Conservation (phyloP, 2,888 invertebrate genomes). For the Ochlodes sylvanus region DNA sequence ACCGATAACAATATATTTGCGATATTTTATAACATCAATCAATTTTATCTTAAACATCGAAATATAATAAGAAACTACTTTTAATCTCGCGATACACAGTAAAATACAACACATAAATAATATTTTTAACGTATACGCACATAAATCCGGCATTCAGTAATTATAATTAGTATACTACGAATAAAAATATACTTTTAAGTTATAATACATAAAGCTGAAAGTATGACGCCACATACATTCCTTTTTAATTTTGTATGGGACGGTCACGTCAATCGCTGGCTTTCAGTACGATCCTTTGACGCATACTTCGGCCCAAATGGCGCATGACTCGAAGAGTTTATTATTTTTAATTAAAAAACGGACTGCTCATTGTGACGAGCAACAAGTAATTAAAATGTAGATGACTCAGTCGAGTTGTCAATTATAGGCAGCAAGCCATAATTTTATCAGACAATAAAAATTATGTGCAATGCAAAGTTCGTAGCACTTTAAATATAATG, state of each 20-base stretch:
- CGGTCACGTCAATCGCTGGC: conserved; percentile 4
- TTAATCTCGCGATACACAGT: conserved; percentile 20
- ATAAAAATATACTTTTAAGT: conserved; percentile 13
- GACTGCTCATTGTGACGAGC: conserved; percentile 10
- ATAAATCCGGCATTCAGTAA: conserved; percentile 5
- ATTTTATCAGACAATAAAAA: conserved; percentile 23
- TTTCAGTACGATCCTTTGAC: not conserved
- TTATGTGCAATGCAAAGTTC: conserved; percentile 15
- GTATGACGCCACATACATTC: conserved; percentile 14
- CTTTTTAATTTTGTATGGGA: not conserved
- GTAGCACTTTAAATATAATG: not conserved
- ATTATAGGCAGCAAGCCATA: conserved; percentile 13
- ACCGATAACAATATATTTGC: conserved; percentile 19
- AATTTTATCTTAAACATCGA: conserved; percentile 21
- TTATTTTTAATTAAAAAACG: conserved; percentile 1
- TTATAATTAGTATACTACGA: not conserved
- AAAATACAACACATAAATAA: conserved; percentile 17
- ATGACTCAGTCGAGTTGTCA: conserved; percentile 17
- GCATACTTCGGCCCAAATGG: conserved; percentile 2
- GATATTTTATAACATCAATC: conserved; percentile 20
- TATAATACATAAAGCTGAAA: conserved; percentile 27
- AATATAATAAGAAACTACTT: conserved; percentile 21
- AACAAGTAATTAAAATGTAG: conserved; percentile 16
- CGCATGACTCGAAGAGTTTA: conserved; percentile 2
- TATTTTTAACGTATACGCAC: conserved; percentile 19